Evolutionary conservation across 2,888 invertebrate genomes (phyloP), one percentile per base, ranked within the genome.

Genomic region (Meghimatium bilineatum): DNA sequence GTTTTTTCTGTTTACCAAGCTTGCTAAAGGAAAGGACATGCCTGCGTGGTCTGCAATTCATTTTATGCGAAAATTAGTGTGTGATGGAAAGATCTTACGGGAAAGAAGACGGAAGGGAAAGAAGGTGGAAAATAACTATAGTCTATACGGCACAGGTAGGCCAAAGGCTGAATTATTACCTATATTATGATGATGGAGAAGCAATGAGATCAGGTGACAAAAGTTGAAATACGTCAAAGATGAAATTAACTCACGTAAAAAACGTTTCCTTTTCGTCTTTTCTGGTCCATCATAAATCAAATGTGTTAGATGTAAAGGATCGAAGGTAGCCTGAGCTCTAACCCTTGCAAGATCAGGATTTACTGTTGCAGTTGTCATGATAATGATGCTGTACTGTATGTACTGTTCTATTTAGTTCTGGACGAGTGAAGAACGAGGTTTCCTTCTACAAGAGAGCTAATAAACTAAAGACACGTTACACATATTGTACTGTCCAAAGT

Each of bases 341-440:
- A 92, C 93, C 38, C 82, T 86, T 0, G 82, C 87, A 6, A 93
- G 80, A 80, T 92, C 91, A 32, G 91, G 88, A 82, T 93, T 91
- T 34, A 92, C 89, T 67, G 67, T 52, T 2, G 67, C 34, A 3
- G 69, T 8, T 0, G 81, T 60, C 81, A 74, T 74, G 3, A 38
- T 56, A 14, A 20, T 71, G 26, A 26, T 38, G 2, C 44, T 8
- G 44, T 44, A 8, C 5, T 12, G 44, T 12, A 44, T 8, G 44
- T 44, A 8, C 44, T 8, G 44, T 12, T 44, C 44, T 44, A 8
- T 5, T 8, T 44, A 23, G 12, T 0, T 1, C 71, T 44, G 49
- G 17, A 17, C 56, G 44, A n/a, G 29, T 29, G 52, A 49, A 29
- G 2, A 34, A 74, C 32, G 49, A 32, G 74, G 0, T 74, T 34